phyloP scores from a whole-genome alignment of 2,888 invertebrate species.

The Papilio gigon region DNA sequence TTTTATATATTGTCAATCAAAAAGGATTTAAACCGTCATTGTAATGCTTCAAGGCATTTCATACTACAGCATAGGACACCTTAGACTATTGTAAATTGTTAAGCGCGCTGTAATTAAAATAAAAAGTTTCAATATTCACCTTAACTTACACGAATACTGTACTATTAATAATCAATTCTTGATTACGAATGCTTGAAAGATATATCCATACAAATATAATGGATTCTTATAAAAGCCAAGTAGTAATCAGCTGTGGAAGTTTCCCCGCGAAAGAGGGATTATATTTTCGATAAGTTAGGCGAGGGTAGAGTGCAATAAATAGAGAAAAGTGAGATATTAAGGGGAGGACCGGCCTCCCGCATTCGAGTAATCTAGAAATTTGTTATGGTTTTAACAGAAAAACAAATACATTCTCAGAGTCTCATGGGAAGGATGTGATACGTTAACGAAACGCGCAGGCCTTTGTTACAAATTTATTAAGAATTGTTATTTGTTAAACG shows the following conservation, averaged over 20 bases:
- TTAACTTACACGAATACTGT: too few relatives aligned
- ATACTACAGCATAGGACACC: neutral
- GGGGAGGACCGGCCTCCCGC: constrained; percentile 53
- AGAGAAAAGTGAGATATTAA: constrained; percentile 68
- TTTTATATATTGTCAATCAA: neutral
- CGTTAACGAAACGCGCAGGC: constrained; percentile 49
- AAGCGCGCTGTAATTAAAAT: neutral
- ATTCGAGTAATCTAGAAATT: constrained; percentile 77
- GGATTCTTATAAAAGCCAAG: constrained; percentile 67
- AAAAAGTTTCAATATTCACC: too few relatives aligned
- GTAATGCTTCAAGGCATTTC: neutral
- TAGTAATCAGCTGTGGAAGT: constrained; percentile 79
- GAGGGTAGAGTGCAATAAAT: constrained; percentile 78
- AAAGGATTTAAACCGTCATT: neutral
- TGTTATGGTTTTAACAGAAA: constrained; percentile 78
- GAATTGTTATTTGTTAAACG: constrained; percentile 35
- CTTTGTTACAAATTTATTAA: constrained; percentile 45
- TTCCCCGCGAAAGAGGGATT: constrained; percentile 79
- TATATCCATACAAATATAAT: constrained; percentile 56
- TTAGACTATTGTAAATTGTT: neutral
- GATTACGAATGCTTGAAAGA: neutral
- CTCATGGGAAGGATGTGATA: constrained; percentile 68
- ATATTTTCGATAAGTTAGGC: constrained; percentile 80
- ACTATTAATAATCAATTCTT: neutral
- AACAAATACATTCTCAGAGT: constrained; percentile 57